Evolutionary conservation across 2,888 invertebrate species (phyloP).

Genomic region (Chaetogeoica ovagalla): DNA sequence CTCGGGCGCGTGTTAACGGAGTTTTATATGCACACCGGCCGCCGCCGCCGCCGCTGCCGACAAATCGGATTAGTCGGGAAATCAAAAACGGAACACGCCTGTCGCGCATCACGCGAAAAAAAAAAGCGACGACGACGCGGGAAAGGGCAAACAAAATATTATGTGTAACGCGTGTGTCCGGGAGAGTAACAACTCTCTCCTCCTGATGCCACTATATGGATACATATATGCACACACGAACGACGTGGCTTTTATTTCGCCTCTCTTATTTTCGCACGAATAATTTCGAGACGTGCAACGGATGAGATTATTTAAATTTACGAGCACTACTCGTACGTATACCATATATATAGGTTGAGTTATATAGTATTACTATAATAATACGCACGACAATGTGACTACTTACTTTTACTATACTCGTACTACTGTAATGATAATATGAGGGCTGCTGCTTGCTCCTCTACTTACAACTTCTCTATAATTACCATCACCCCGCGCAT

Average conservation of each 20-base stretch:
- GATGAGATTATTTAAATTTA: conserved; percentile 7
- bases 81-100: background rate
- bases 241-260: background rate
- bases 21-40: too few species aligned
- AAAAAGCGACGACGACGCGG: too few species aligned
- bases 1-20: too few species aligned
- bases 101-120: background rate
- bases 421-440: background rate
- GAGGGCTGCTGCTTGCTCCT: too few species aligned
- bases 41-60: too few species aligned
- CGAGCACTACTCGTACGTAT: background rate
- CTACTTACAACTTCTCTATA: too few species aligned
- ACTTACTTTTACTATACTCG: background rate
- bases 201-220: too few species aligned
- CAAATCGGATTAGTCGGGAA: background rate
- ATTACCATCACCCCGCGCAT: background rate
- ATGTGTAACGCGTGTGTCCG: too few species aligned
- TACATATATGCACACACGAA: background rate
- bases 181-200: too few species aligned
- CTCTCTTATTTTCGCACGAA: background rate
- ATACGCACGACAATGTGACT: background rate
- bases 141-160: too few species aligned
- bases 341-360: too few species aligned
- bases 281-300: background rate
- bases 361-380: background rate